Evolutionary conservation across 2,797 vertebrate species (phyloP).

Genomic region (Dryobates pubescens): DNA sequence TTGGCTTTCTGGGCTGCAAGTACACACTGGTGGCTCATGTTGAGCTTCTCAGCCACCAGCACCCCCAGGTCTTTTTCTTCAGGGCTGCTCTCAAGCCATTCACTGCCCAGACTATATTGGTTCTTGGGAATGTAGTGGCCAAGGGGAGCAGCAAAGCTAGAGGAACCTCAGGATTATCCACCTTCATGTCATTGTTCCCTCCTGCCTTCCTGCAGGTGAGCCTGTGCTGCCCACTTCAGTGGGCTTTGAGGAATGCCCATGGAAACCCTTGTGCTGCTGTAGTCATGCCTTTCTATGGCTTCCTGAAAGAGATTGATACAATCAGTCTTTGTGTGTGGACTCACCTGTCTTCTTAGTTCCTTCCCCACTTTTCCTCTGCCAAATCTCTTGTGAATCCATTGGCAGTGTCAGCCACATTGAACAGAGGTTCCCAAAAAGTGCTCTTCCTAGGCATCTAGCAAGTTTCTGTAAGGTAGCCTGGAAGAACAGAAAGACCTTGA

Average conservation of each 20-base stretch:
- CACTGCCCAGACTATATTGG: no score
- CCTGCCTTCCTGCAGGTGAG: neutral
- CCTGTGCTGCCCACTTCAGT: neutral
- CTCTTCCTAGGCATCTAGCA: neutral
- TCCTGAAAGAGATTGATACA: neutral
- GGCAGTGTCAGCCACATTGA: neutral
- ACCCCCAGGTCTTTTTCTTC: no score
- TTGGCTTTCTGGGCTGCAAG: no score
- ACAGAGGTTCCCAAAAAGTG: neutral
- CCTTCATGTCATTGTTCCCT: neutral
- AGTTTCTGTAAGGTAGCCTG: neutral
- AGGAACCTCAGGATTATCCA: neutral
- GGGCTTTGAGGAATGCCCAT: neutral
- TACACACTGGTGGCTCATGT: no score
- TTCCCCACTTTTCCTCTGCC: neutral
- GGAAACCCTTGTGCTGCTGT: neutral
- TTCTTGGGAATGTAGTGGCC: neutral
- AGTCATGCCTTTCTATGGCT: neutral
- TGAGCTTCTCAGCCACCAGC: no score
- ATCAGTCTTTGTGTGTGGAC: rapidly evolving
- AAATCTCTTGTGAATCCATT: neutral
- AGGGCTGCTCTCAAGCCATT: no score
- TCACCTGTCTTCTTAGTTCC: neutral
- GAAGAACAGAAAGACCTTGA: neutral
- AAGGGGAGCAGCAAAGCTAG: rapidly evolving